Conservation (phyloP, 2,797 vertebrate genomes). For the Setipinna tenuifilis region DNA sequence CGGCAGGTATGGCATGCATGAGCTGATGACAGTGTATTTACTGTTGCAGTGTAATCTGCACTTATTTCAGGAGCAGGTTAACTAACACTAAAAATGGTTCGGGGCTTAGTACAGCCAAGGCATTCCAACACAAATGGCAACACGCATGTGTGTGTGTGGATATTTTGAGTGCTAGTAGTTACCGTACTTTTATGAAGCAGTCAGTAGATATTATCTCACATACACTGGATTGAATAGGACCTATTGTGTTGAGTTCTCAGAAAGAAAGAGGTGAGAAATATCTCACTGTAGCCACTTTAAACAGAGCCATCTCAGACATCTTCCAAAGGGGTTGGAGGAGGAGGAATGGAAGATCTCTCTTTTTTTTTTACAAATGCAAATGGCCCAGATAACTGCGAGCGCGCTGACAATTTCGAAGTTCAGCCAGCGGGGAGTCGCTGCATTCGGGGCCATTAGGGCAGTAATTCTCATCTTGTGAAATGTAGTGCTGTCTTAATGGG, state of each 20-base stretch:
- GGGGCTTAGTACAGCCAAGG: background rate
- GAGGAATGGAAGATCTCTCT: background rate
- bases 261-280: background rate
- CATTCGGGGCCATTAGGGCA: background rate
- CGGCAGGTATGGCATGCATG: background rate
- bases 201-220: background rate
- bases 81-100: background rate
- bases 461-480: background rate
- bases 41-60: background rate
- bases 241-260: background rate
- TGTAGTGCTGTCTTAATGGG: constrained; percentile 23
- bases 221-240: background rate
- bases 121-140: background rate
- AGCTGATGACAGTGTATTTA: constrained; percentile 10
- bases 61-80: background rate
- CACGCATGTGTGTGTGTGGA: background rate
- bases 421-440: background rate
- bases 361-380: background rate
- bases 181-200: background rate
- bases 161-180: background rate
- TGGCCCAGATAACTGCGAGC: background rate
- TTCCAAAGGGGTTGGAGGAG: too few species aligned
- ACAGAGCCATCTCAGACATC: background rate
- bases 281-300: background rate
- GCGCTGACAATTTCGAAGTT: background rate